Percentiles rank a stretch among this genome's conserved stretches.
phyloP scores from a whole-genome alignment of 2,797 vertebrate species.

The Acrossocheilus wenchowensis region DNA sequence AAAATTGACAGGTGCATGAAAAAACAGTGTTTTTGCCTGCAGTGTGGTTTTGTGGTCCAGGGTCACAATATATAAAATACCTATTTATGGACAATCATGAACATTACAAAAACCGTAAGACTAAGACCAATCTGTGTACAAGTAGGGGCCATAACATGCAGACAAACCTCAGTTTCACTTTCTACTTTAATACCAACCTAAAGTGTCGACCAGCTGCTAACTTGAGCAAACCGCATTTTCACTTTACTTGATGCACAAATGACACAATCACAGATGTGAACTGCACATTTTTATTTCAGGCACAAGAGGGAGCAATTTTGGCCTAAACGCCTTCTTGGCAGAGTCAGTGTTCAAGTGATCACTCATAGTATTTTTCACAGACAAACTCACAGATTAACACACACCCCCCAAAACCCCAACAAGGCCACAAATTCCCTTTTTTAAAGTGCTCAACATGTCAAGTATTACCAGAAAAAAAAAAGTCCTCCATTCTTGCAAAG shows the following conservation, averaged over 20 bases:
- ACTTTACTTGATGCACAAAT: neutral
- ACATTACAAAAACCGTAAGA: neutral
- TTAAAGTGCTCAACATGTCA: constrained; percentile 59
- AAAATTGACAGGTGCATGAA: too few species aligned
- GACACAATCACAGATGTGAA: neutral
- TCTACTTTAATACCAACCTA: neutral
- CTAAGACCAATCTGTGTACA: neutral
- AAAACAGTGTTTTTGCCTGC: too few species aligned
- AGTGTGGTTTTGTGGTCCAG: too few species aligned
- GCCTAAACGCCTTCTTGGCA: constrained; percentile 32
- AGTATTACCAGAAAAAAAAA: constrained; percentile 48
- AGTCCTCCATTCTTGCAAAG: constrained; percentile 37
- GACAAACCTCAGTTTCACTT: neutral
- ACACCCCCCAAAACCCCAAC: constrained; percentile 27
- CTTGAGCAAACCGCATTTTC: neutral
- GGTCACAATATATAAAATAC: neutral
- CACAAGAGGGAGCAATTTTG: constrained; percentile 52
- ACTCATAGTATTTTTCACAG: constrained; percentile 17
- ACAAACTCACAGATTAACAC: constrained; percentile 11
- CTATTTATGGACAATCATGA: neutral
- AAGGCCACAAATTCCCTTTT: constrained; percentile 39
- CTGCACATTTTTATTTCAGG: constrained; percentile 63
- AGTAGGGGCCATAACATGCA: neutral
- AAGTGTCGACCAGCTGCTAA: neutral
- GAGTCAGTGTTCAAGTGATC: constrained; percentile 39